phyloP scores from a whole-genome alignment of 2,113 vertebrate species.

The Ascaphus truei region DNA sequence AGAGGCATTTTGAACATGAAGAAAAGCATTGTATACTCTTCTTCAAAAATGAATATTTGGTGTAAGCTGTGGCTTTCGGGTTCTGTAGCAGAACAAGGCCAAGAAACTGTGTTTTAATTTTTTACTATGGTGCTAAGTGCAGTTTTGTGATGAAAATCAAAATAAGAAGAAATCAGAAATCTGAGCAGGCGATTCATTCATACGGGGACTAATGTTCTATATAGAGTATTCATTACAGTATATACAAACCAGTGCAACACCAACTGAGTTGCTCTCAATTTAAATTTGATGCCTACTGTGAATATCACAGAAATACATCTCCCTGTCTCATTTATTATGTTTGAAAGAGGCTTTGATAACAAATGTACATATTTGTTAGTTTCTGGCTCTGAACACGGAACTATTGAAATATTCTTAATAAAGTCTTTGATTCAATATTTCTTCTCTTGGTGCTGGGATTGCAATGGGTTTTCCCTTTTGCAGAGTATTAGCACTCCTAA shows the following conservation, averaged over 20 bases:
- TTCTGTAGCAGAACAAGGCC: too few relatives aligned
- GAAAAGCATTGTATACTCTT: too few relatives aligned
- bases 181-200: too few relatives aligned
- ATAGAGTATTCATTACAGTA: background rate
- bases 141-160: too few relatives aligned
- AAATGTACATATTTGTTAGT: constrained; percentile 43
- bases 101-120: too few relatives aligned
- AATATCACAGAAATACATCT: constrained; percentile 9
- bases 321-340: background rate
- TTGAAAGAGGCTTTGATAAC: constrained; percentile 42
- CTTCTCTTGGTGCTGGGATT: constrained; percentile 50
- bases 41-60: too few relatives aligned
- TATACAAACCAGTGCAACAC: background rate
- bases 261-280: background rate
- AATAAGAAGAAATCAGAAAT: too few relatives aligned
- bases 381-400: constrained; percentile 43
- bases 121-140: too few relatives aligned
- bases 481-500: constrained; percentile 45
- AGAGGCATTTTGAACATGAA: too few relatives aligned
- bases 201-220: too few relatives aligned
- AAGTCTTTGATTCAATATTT: constrained; percentile 53
- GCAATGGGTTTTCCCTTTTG: constrained; percentile 47
- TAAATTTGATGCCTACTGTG: background rate
- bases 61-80: too few relatives aligned
- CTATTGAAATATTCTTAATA: constrained; percentile 53